Evolutionary conservation across 2,888 invertebrate species (phyloP), one percentile per base, ranked within the genome.

Genomic region (Chloroclysta siterata): DNA sequence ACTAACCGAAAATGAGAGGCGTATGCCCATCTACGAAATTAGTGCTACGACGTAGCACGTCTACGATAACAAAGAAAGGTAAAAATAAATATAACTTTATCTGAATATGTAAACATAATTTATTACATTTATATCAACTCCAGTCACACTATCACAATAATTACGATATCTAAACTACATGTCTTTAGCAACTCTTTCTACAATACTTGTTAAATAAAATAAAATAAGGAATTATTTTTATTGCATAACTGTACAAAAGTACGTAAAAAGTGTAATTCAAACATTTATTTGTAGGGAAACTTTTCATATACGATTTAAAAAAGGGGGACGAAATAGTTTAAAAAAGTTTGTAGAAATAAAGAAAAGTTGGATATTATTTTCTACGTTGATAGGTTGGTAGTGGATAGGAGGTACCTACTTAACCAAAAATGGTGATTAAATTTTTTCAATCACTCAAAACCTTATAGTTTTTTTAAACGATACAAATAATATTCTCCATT

Each of bases 141-240:
- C 42, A 53, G 36, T 60, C 50, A 63, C 33, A 56, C 60, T 72
- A 72, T 72, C 72, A 72, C 72, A 72, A 70, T 62, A 58, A 68
- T 68, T 65, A 70, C 69, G 66, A 65, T 55, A 60, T 63, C 54
- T 68, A 53, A 41, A 33, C n/a, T 54, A 14, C 6, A 13, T 15
- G 41, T 29, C 33, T 42, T 17, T 28, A 29, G 33, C 42, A 50
- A 50, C 48, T 50, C 22, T 15, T 15, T 44, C 44, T 15, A 44
- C 15, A 44, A 8, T 8, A 2, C 15, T 17, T 8, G 44, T 15
- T 44, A 17, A 44, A 17, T 15, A 10, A 7, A 36, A 42, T 5
- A 14, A 14, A 17, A 17, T 46, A 46, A 17, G 10, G 17, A 39
- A 33, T 6, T 33, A 33, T 33, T 15, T 44, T 44, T 6, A 44